Evolutionary conservation across 2,797 vertebrate genomes (phyloP).

Genomic region (Gouania willdenowi): DNA sequence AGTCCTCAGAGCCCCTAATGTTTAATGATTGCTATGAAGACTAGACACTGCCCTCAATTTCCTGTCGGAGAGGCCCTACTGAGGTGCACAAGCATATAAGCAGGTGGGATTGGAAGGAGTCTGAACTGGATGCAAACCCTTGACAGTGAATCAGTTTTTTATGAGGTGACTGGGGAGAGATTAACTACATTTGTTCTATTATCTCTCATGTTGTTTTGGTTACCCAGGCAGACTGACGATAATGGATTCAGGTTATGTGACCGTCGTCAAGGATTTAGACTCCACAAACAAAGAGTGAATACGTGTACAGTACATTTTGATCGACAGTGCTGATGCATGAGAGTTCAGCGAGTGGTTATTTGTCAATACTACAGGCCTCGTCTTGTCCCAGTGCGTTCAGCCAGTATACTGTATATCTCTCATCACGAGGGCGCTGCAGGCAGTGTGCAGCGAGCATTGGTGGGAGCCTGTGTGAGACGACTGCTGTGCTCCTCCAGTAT

Average conservation of each 20-base stretch:
- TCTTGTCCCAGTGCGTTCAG: constrained; percentile 53
- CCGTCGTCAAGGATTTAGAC: constrained; percentile 33
- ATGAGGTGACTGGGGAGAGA: constrained; percentile 42
- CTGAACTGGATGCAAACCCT: constrained; percentile 13
- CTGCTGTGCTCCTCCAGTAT: constrained; percentile 54
- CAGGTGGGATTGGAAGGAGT: not conserved
- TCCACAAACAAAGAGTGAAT: constrained; percentile 24
- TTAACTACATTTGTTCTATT: constrained; percentile 34
- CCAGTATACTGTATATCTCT: constrained; percentile 50
- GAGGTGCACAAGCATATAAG: not conserved
- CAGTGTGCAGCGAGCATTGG: constrained; percentile 10
- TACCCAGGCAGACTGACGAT: constrained; percentile 23
- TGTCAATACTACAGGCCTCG: constrained; percentile 56
- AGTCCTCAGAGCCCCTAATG: constrained; percentile 30
- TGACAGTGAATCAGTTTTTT: constrained; percentile 34
- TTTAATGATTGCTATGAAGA: constrained; percentile 42
- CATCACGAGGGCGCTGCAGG: constrained; percentile 44
- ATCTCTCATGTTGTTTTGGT: constrained; percentile 37
- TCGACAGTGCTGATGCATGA: constrained; percentile 45
- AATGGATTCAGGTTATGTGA: constrained; percentile 46
- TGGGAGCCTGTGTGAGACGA: constrained; percentile 54
- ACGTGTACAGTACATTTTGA: constrained; percentile 26
- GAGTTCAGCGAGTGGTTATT: constrained; percentile 53
- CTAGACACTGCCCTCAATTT: constrained; percentile 44
- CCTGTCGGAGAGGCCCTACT: constrained; percentile 33